Evolutionary conservation across 2,888 invertebrate genomes (phyloP), one percentile per base, ranked within the genome.

Genomic region (Salticus scenicus): DNA sequence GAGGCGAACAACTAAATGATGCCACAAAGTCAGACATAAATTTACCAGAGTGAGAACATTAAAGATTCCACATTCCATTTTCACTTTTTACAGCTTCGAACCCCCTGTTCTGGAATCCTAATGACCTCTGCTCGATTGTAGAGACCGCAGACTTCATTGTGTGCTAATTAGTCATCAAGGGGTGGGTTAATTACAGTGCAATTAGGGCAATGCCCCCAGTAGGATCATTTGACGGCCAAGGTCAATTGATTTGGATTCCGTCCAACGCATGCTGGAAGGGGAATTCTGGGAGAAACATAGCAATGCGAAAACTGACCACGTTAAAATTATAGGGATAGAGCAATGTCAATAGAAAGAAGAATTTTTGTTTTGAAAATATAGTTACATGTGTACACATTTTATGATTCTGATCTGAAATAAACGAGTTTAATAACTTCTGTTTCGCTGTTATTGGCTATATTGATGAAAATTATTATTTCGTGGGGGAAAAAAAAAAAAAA

Each of bases 181-280:
- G 75, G 70, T 71, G 75, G 64, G 76, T 76, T 83, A 83, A 83
- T 83, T 83, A 83, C 76, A 27, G 47, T 64, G 82, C 76, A 83
- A 83, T 83, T 83, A 83, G 82, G 76, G 37, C 82, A 76, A 33
- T 42, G 31, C 41, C 42, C 33, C 33, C 67, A 14, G 33, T 47
- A 33, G 67, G 0, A 67, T 67, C 10, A 31, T 33, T 37, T 67
- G 8, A 37, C 31, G 67, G 67, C 67, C 67, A 67, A 67, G 67
- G 67, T 67, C 67, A 67, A 31, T 31, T 67, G 67, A 67, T 67
- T 33, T 67, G 67, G 67, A 67, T 24, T 33, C 5, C 33, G 67
- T 31, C 67, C 67, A 67, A 33, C 20, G 10, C 37, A 37, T n/a
- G n/a, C n/a, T n/a, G 7, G 67, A 17, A 30, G 5, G 7, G 57